Evolutionary conservation across 1,140 invertebrate species (phyloP).

Genomic region (Monochamus saltuarius): DNA sequence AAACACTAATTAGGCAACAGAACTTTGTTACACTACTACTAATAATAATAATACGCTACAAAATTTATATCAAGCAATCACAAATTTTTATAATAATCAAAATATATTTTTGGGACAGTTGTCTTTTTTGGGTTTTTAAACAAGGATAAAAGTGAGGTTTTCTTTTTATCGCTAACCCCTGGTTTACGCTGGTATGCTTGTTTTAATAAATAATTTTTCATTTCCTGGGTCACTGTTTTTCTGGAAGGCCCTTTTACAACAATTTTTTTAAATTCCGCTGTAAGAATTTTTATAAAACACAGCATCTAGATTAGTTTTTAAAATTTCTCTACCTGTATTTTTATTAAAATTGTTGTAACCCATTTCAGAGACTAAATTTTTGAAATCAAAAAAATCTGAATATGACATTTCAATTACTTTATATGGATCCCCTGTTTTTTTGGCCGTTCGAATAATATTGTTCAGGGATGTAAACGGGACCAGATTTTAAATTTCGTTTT

Average conservation of each 20-base stretch:
- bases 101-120: no score
- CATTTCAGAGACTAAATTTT: constrained; percentile 1
- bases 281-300: not conserved
- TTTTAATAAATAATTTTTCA: constrained; percentile 1
- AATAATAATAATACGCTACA: no score
- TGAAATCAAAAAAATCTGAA: not conserved
- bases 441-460: no score
- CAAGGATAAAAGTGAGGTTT: no score
- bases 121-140: no score
- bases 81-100: no score
- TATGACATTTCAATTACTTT: not conserved
- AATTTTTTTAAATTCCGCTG: no score
- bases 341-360: not conserved
- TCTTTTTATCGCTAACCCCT: constrained; percentile 3
- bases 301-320: not conserved
- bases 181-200: constrained; percentile 3
- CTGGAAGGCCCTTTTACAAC: not conserved
- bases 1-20: no score
- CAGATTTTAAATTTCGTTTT: not conserved
- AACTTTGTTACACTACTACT: no score
- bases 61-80: no score
- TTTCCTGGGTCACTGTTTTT: constrained; percentile 1
- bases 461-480: constrained; percentile 3
- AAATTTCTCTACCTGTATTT: constrained; percentile 1
- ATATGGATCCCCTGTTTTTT: no score